Percentiles rank a stretch among this genome's conserved stretches.
phyloP scores from a whole-genome alignment of 1,140 invertebrate species.

The Drosophila tani region DNA sequence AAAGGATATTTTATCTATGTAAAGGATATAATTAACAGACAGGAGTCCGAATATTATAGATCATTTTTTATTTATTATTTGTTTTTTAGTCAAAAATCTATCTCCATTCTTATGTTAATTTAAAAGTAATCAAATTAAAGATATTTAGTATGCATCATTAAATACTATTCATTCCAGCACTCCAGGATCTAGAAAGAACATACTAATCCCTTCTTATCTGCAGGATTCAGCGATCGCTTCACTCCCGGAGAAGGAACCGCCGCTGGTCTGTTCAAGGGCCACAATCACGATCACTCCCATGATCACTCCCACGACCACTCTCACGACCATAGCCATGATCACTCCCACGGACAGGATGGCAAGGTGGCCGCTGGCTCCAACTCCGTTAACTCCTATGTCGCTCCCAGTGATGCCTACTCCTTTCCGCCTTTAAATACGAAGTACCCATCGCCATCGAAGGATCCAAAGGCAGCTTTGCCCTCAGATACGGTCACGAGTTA shows the following conservation, averaged over 20 bases:
- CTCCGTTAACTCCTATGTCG: conserved; percentile 58
- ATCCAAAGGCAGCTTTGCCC: conserved; percentile 62
- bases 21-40: background rate
- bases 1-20: background rate
- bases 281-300: conserved; percentile 49
- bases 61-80: background rate
- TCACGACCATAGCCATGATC: conserved; percentile 39
- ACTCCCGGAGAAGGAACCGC: conserved; percentile 74
- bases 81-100: background rate
- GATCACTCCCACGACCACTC: too few species aligned
- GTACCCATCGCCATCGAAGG: conserved; percentile 68
- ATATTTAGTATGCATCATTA: background rate
- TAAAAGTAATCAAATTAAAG: too few species aligned
- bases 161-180: background rate
- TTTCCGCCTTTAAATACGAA: conserved; percentile 77
- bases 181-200: too few species aligned
- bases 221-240: conserved; percentile 71
- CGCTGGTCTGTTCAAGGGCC: conserved; percentile 57
- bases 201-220: background rate
- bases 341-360: conserved; percentile 44
- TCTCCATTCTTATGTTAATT: background rate
- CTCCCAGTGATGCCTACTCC: conserved; percentile 68
- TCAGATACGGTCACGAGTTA: conserved; percentile 70
- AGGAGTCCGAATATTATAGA: too few species aligned
- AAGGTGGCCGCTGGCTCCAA: conserved; percentile 64